These are phyloP conservation scores for Tiphia femorata DNA, from an alignment of 2,888 invertebrate species.

Conservation along the genomic window DNA sequence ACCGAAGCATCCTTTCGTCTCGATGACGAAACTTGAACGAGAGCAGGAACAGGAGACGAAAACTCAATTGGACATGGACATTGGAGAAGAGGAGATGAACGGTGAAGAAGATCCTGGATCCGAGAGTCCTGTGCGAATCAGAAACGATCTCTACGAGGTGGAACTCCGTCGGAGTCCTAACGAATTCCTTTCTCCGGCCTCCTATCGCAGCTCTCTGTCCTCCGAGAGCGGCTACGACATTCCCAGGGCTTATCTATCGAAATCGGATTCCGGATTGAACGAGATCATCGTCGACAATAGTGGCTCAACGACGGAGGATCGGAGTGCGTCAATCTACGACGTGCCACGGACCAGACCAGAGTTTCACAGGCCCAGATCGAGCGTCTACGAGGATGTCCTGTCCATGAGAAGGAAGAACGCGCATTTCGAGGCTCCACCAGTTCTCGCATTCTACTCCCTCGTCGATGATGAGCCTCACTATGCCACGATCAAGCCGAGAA, in stretches of 20 bases:
- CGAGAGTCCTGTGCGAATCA: slow-evolving; percentile 15
- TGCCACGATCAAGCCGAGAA: slow-evolving; percentile 43
- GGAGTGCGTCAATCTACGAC: slow-evolving; percentile 35
- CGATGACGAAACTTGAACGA: slow-evolving; percentile 20
- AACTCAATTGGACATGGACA: neutral
- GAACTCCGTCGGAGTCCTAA: slow-evolving; percentile 30
- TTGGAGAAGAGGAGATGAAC: neutral
- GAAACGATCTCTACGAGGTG: slow-evolving; percentile 31
- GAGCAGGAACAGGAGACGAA: neutral
- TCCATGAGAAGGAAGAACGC: slow-evolving; percentile 36
- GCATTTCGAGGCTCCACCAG: neutral
- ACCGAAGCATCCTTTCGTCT: slow-evolving; percentile 44
- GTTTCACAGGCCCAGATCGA: slow-evolving; percentile 38
- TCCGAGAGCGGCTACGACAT: slow-evolving; percentile 36
- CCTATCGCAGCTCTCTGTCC: slow-evolving; percentile 8
- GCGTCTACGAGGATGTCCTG: slow-evolving; percentile 44
- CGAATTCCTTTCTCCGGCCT: neutral
- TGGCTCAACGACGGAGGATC: neutral
- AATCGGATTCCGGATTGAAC: slow-evolving; percentile 35
- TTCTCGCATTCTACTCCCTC: slow-evolving; percentile 24
- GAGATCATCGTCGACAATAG: neutral
- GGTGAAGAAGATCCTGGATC: too few relatives aligned
- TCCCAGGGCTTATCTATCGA: slow-evolving; percentile 37
- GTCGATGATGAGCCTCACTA: slow-evolving; percentile 27
- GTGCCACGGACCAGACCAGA: slow-evolving; percentile 24